phyloP scores from a whole-genome alignment of 1,140 invertebrate species.

The Philopotamus ludificatus region DNA sequence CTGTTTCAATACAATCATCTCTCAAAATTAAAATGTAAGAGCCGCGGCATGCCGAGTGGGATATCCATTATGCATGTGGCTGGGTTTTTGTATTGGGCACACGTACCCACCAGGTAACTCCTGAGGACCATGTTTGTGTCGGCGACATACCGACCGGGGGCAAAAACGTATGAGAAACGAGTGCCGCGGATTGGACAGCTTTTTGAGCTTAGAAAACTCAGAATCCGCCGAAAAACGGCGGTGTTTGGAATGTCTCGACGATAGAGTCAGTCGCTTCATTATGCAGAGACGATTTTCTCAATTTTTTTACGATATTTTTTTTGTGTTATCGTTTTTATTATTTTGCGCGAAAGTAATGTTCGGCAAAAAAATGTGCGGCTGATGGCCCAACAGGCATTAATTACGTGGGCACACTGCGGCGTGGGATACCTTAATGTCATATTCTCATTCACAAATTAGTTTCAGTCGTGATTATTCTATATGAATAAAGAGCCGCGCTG shows the following conservation, averaged over 20 bases:
- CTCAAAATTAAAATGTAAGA: slow-evolving; percentile 40
- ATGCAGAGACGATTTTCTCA: too few relatives aligned
- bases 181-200: too few relatives aligned
- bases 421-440: slow-evolving; percentile 36
- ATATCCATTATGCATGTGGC: slow-evolving; percentile 38
- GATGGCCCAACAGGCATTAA: slow-evolving; percentile 30
- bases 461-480: slow-evolving; percentile 35
- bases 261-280: too few relatives aligned
- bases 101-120: slow-evolving; percentile 14
- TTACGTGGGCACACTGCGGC: slow-evolving; percentile 27
- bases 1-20: slow-evolving; percentile 34
- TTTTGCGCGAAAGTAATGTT: neutral
- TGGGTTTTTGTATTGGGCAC: slow-evolving; percentile 29
- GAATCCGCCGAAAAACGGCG: too few relatives aligned
- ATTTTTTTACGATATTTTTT: too few relatives aligned
- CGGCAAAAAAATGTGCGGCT: slow-evolving; percentile 16
- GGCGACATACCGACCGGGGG: neutral
- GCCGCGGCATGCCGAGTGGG: slow-evolving; percentile 15
- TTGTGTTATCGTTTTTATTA: too few relatives aligned
- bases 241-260: too few relatives aligned
- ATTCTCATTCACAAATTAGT: slow-evolving; percentile 40
- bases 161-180: too few relatives aligned
- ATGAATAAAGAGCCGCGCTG: slow-evolving; percentile 8
- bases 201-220: too few relatives aligned
- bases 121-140: neutral